phyloP scores from a whole-genome alignment of 2,797 vertebrate species.

The Danio jaintianensis region DNA sequence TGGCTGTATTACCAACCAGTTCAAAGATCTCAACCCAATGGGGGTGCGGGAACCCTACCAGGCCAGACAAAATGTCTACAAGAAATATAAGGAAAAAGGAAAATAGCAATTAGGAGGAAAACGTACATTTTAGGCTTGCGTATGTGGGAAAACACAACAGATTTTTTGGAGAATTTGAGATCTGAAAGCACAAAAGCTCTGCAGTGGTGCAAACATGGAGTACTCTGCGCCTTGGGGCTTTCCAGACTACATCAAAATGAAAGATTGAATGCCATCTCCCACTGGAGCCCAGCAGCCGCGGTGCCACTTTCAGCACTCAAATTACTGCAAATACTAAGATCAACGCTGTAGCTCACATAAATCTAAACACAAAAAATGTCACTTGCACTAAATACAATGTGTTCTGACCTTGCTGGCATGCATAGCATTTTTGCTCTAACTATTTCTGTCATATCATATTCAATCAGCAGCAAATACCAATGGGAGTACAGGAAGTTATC shows the following conservation, averaged over 20 bases:
- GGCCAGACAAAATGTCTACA: neutral
- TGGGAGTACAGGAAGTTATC: neutral
- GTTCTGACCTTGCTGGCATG: neutral
- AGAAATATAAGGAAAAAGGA: neutral
- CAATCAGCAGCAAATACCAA: neutral
- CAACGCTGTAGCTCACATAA: slow-evolving; percentile 12
- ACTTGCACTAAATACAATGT: neutral
- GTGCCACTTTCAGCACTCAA: neutral
- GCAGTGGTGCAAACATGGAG: slow-evolving; percentile 1
- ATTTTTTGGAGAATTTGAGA: slow-evolving; percentile 11
- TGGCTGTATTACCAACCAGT: slow-evolving; percentile 26
- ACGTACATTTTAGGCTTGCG: neutral
- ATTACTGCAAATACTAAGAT: slow-evolving; percentile 7
- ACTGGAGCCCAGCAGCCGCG: slow-evolving; percentile 1
- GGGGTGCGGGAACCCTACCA: neutral
- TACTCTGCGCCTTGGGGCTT: slow-evolving; percentile 6
- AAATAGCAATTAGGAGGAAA: neutral
- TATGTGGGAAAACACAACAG: neutral
- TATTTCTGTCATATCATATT: neutral
- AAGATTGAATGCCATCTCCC: slow-evolving; percentile 17
- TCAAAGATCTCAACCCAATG: slow-evolving; percentile 2
- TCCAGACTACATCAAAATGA: slow-evolving; percentile 41
- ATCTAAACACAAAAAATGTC: slow-evolving; percentile 16
- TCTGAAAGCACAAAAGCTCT: slow-evolving; percentile 5
- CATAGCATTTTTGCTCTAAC: neutral